phyloP scores from a whole-genome alignment of 1,140 invertebrate species.

The Galleria mellonella region DNA sequence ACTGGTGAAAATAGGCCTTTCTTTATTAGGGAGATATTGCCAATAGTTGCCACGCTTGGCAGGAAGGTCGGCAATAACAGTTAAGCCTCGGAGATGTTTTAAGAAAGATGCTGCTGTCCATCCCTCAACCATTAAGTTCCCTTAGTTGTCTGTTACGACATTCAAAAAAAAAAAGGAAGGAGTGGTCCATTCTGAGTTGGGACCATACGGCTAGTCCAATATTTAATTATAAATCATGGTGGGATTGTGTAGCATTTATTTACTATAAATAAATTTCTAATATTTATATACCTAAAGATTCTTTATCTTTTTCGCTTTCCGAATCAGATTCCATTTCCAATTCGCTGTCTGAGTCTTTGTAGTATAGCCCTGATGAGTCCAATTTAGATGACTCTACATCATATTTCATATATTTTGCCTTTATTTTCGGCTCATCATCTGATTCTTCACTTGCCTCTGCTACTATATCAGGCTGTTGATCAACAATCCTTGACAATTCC shows the following conservation, averaged over 20 bases:
- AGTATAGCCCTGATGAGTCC: slow-evolving; percentile 83
- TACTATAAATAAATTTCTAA: neutral
- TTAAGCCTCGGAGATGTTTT: too few species aligned
- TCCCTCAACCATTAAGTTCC: too few species aligned
- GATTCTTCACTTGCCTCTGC: slow-evolving; percentile 79
- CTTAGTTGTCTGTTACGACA: too few species aligned
- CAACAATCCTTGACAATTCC: slow-evolving; percentile 77
- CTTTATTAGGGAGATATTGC: too few species aligned
- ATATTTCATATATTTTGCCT: slow-evolving; percentile 78
- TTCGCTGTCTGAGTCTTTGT: slow-evolving; percentile 83
- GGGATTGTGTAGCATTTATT: neutral
- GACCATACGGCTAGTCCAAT: too few species aligned
- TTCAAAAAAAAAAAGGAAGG: too few species aligned
- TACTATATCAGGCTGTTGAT: slow-evolving; percentile 82
- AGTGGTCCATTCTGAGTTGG: too few species aligned
- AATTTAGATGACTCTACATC: slow-evolving; percentile 81
- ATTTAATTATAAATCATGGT: neutral
- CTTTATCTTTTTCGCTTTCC: slow-evolving; percentile 73
- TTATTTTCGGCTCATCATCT: slow-evolving; percentile 76
- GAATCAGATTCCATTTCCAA: slow-evolving; percentile 77
- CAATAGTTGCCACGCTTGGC: too few species aligned
- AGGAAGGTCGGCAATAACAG: too few species aligned
- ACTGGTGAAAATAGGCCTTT: too few species aligned
- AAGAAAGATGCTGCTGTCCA: too few species aligned
- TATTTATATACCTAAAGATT: slow-evolving; percentile 75